These are phyloP conservation scores for Drosophila sechellia DNA, from an alignment of 1,140 invertebrate genomes.

Conservation along the genomic window DNA sequence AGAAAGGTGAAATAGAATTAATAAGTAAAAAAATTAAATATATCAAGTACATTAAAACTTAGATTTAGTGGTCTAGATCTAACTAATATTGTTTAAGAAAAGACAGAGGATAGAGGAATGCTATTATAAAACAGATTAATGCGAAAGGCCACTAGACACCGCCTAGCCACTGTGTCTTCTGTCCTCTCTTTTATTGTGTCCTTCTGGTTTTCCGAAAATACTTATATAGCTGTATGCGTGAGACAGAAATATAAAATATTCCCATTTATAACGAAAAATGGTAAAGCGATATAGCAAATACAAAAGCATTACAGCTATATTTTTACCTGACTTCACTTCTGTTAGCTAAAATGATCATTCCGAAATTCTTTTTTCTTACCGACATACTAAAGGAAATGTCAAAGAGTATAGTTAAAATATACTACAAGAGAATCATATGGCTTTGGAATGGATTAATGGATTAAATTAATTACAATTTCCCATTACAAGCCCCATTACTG, in stretches of 20 bases:
- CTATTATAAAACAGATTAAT: slow-evolving; percentile 21
- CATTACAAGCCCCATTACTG: no score
- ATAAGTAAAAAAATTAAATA: slow-evolving; percentile 70
- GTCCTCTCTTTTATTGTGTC: slow-evolving; percentile 20
- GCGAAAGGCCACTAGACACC: slow-evolving; percentile 22
- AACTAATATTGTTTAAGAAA: slow-evolving; percentile 34
- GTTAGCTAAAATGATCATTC: slow-evolving; percentile 14
- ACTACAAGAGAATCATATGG: not conserved
- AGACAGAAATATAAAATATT: not conserved
- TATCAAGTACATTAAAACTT: slow-evolving; percentile 57
- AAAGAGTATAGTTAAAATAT: slow-evolving; percentile 5
- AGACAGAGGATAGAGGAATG: slow-evolving; percentile 9
- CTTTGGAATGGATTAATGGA: slow-evolving; percentile 11
- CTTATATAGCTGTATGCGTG: slow-evolving; percentile 1
- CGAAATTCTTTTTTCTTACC: slow-evolving; percentile 5
- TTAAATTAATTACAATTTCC: not conserved
- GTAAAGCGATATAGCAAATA: not conserved
- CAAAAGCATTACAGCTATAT: not conserved
- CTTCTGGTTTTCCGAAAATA: slow-evolving; percentile 17
- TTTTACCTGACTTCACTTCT: not conserved
- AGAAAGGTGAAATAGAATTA: slow-evolving; percentile 78
- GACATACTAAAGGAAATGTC: not conserved
- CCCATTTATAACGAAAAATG: not conserved
- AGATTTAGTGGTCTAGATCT: slow-evolving; percentile 56
- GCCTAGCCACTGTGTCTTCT: slow-evolving; percentile 38